These are phyloP conservation scores for Morpho achilles DNA, from an alignment of 2,888 invertebrate genomes.

Conservation along the genomic window DNA sequence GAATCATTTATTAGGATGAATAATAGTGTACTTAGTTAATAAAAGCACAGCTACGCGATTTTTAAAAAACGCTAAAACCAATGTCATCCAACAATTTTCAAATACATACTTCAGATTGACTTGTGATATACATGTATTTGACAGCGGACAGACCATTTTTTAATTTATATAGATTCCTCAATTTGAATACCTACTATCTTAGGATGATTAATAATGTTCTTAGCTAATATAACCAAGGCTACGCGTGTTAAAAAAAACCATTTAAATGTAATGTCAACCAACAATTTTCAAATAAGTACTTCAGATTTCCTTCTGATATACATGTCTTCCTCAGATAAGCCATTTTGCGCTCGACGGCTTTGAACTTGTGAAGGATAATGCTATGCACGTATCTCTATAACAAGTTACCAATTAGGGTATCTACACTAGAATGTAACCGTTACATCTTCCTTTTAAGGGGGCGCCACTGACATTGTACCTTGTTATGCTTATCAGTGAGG, in stretches of 20 bases:
- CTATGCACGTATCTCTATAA: constrained; percentile 25
- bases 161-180: no score
- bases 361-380: constrained; percentile 23
- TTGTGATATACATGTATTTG: constrained; percentile 15
- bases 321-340: constrained; percentile 14
- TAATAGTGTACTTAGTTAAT: no score
- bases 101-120: constrained; percentile 5
- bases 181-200: no score
- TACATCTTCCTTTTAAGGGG: constrained; percentile 30
- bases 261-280: not conserved
- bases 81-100: constrained; percentile 1
- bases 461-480: constrained; percentile 31
- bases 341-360: constrained; percentile 19
- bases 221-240: no score
- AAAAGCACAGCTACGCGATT: no score
- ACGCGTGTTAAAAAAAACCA: no score
- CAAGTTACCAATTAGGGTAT: constrained; percentile 31
- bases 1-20: no score
- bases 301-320: constrained; percentile 17
- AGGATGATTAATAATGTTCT: no score
- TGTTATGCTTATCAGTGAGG: constrained; percentile 30
- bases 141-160: no score
- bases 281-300: not conserved
- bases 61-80: no score
- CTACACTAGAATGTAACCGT: constrained; percentile 28